phyloP scores from a whole-genome alignment of 2,113 vertebrate genomes.

The Sclerurus mexicanus region DNA sequence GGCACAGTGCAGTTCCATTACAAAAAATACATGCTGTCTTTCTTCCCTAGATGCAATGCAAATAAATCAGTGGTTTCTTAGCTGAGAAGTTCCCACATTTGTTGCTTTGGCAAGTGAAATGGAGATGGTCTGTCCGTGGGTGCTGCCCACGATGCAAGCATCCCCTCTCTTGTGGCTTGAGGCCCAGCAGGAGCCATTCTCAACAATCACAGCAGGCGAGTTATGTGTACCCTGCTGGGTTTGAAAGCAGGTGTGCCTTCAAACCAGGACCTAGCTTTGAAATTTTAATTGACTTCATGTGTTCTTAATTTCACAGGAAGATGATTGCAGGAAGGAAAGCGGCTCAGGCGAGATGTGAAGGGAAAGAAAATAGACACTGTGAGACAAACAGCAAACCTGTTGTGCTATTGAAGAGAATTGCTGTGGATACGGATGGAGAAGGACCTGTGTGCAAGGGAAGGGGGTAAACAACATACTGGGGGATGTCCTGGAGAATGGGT shows the following conservation, averaged over 20 bases:
- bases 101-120: background rate
- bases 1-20: background rate
- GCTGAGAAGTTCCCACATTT: background rate
- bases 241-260: background rate
- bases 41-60: background rate
- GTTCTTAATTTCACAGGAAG: background rate
- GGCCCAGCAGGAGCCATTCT: background rate
- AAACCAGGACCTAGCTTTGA: background rate
- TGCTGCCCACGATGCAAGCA: background rate
- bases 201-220: background rate
- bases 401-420: background rate
- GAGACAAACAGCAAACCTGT: background rate
- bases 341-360: background rate
- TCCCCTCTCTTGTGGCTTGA: fast-evolving
- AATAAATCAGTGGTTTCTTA: background rate
- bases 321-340: background rate
- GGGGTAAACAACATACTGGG: background rate
- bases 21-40: background rate
- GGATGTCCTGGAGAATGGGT: background rate
- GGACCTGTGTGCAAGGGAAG: background rate
- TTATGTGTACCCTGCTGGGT: background rate
- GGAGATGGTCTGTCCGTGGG: background rate
- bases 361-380: background rate
- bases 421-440: background rate
- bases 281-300: background rate